Evolutionary conservation across 2,888 invertebrate genomes (phyloP), one percentile per base, ranked within the genome.

Genomic region (Sinopyrophorus schimmeli): DNA sequence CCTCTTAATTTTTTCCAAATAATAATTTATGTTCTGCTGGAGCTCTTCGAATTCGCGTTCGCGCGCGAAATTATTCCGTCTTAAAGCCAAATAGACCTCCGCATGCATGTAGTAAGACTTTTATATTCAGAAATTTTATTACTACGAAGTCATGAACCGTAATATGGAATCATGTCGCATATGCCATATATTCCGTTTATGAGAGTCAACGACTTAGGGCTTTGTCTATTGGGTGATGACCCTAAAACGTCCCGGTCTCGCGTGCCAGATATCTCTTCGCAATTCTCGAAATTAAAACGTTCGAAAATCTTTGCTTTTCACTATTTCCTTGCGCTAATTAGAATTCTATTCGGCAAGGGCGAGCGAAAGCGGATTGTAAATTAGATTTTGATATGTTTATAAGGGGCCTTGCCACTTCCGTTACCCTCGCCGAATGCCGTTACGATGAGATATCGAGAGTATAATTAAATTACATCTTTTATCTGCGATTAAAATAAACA

Each of bases 101-200:
- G 9, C 32, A 32, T n/a, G 16, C 24, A 6, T 15, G n/a, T 5
- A n/a, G 24, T 12, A 24, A 15, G 23, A 35, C 35, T 35, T 35
- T 35, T 37, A 37, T 32, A 37, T 37, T 28, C 37, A 44, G 43
- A 54, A 54, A 49, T 59, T 59, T 58, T 61, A 60, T 59, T 59
- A 54, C 50, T 50, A 34, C 39, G 30, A 42, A 49, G 55, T 58
- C 58, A 48, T 51, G 57, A 54, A 48, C 48, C 47, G 53, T 47
- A 54, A 55, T 59, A 57, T 61, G 57, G 37, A 57, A 58, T 53
- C 46, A 49, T 46, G 53, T 54, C 56, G 55, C 59, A 61, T 59
- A 58, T 58, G 59, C 59, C 59, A 59, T 53, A 53, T 47, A 49
- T 24, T 9, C 14, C 23, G 23, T 35, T 35, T 35, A 35, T 35